Conservation (phyloP, 2,797 vertebrate species). For the Leuciscus waleckii region DNA sequence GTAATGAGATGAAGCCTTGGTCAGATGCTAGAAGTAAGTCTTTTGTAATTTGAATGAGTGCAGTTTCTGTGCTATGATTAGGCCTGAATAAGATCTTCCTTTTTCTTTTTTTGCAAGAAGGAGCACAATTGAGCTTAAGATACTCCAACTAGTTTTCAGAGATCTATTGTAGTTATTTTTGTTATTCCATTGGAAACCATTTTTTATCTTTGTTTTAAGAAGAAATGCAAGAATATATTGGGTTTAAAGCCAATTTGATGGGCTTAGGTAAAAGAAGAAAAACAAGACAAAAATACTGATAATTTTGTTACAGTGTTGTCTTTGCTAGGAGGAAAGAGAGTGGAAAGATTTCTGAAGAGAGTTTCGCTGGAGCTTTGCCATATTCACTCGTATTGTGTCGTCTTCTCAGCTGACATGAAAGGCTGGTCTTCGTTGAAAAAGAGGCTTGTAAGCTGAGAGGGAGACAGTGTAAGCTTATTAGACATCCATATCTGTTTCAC, state of each 20-base stretch:
- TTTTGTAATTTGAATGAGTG: not conserved
- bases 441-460: constrained; percentile 59
- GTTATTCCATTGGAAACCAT: too few relatives aligned
- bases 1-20: not conserved
- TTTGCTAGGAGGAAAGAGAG: not conserved
- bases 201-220: not conserved
- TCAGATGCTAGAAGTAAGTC: not conserved
- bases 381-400: constrained; percentile 5
- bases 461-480: constrained; percentile 58
- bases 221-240: too few relatives aligned
- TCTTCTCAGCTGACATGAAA: constrained; percentile 46
- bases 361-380: constrained; percentile 1
- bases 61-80: not conserved
- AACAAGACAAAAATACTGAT: not conserved
- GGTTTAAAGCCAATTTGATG: not conserved
- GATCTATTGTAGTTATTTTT: not conserved
- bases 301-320: not conserved
- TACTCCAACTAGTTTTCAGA: not conserved
- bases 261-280: not conserved
- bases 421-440: constrained; percentile 23
- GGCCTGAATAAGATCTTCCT: not conserved
- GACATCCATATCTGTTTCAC: constrained; percentile 56
- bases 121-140: not conserved
- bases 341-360: constrained; percentile 6
- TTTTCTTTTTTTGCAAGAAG: not conserved